Evolutionary conservation across 2,797 vertebrate species (phyloP).

Genomic region (Allobates femoralis): DNA sequence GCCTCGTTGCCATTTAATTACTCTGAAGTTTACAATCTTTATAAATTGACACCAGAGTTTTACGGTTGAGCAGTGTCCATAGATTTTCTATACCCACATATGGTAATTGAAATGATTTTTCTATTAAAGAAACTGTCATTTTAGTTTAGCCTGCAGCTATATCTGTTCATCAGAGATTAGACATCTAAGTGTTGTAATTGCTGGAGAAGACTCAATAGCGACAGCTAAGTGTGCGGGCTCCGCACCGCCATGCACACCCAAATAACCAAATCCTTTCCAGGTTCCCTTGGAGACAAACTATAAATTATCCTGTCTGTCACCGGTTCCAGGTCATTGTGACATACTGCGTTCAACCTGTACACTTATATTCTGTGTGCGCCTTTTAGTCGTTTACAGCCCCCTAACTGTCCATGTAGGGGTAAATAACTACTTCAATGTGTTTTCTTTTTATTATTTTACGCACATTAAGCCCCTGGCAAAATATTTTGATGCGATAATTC

Average conservation of each 20-base stretch:
- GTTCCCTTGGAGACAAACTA: conserved; percentile 23
- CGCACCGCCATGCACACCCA: neutral
- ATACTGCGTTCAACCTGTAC: neutral
- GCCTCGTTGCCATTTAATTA: too few relatives aligned
- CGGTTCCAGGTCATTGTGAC: conserved; percentile 25
- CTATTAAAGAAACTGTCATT: conserved; percentile 1
- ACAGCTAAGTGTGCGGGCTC: neutral
- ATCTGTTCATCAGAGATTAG: neutral
- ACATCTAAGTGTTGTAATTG: neutral
- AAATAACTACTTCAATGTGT: neutral
- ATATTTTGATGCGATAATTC: conserved; percentile 19
- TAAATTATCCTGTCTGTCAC: neutral
- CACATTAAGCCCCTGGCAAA: conserved; percentile 29
- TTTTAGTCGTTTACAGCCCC: neutral
- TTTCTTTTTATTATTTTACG: neutral
- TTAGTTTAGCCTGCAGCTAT: neutral
- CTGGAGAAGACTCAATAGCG: neutral
- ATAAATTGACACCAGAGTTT: neutral
- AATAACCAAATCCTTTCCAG: neutral
- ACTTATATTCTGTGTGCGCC: neutral
- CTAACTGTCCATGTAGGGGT: neutral
- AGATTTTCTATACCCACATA: neutral
- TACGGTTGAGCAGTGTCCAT: neutral
- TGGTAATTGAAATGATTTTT: neutral
- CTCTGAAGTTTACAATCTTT: too few relatives aligned